Evolutionary conservation across 2,113 vertebrate species (phyloP).

Genomic region (Triplophysa tibetana): DNA sequence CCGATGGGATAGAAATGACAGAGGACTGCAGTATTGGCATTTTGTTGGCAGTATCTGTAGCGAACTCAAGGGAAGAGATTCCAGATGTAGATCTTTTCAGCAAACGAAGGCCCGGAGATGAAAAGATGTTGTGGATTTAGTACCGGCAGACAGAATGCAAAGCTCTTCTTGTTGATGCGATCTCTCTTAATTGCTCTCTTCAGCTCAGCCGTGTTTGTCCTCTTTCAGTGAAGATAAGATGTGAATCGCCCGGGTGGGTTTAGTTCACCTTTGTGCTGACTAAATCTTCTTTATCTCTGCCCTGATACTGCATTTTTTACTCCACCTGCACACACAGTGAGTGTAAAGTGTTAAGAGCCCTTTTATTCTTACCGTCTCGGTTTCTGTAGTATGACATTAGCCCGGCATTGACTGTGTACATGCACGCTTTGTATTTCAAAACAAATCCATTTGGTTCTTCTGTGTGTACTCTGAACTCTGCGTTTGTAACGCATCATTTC

Average conservation of each 20-base stretch:
- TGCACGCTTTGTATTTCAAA: too few species aligned
- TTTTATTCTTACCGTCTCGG: too few species aligned
- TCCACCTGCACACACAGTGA: not conserved
- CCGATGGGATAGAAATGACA: slow-evolving; percentile 48
- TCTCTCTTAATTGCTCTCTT: slow-evolving; percentile 6
- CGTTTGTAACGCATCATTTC: too few species aligned
- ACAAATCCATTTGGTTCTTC: too few species aligned
- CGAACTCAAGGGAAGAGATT: slow-evolving; percentile 49
- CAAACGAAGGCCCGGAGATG: slow-evolving; percentile 22
- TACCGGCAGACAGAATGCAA: slow-evolving; percentile 1
- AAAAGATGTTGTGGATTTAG: slow-evolving; percentile 19
- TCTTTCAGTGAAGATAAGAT: not conserved
- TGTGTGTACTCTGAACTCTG: too few species aligned
- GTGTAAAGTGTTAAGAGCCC: not conserved
- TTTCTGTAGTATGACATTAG: too few species aligned
- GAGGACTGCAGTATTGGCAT: slow-evolving; percentile 41
- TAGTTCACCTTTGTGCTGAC: not conserved
- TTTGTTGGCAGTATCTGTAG: slow-evolving; percentile 47
- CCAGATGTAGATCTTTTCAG: slow-evolving; percentile 53
- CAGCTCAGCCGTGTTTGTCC: not conserved
- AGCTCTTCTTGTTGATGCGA: not conserved
- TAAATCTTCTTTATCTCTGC: not conserved
- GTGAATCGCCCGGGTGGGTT: not conserved
- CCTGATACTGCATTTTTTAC: not conserved
- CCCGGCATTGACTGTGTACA: too few species aligned